Evolutionary conservation across 2,888 invertebrate species (phyloP), one percentile per base, ranked within the genome.

Genomic region (Nematopogon swammerdamellus): DNA sequence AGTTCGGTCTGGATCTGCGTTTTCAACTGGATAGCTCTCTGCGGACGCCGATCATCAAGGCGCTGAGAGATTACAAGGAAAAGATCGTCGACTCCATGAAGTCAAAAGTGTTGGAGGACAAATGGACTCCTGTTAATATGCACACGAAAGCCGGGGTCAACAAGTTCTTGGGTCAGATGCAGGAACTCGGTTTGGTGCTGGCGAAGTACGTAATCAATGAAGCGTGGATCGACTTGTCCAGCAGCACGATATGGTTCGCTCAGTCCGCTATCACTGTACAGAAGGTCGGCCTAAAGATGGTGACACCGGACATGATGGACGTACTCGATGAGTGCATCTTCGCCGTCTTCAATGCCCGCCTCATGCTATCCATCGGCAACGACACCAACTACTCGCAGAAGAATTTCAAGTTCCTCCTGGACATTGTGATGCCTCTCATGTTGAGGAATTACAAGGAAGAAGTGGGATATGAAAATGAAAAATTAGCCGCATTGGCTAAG

Each of bases 11-110:
- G 59, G 97, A 98, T 75, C 80, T 98, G 51, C 87, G 91, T 55
- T 97, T 95, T 69, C 92, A 94, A 65, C 81, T 98, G 59, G 93
- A 97, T 64, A 91, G 92, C 19, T 85, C 92, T 54, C 74, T 98
- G 52, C 82, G 92, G 54, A 83, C 84, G 11, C 90, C 93, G 1
- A 77, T 95, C 47, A 86, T 85, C 44, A 85, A 87, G 69, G 86
- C 90, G 18, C 74, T 96, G 52, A 82, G 82, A 57, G 92, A 93
- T 59, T 86, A 90, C 46, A 86, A 87, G 57, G 91, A 92, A 56
- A 93, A 92, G 65, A 82, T 91, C 56, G 80, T 91, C 17, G 95
- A 95, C 63, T 89, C 90, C 0, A 86, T 93, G 58, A 91, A 90
- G 68, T 74, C 87, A 50, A 83, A 85, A 59, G 83, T 87, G 5